Percentiles rank a stretch among this genome's conserved stretches.
These are phyloP conservation scores for Liopterus haemorrhoidalis DNA, from an alignment of 2,888 invertebrate genomes.

Conservation along the genomic window DNA sequence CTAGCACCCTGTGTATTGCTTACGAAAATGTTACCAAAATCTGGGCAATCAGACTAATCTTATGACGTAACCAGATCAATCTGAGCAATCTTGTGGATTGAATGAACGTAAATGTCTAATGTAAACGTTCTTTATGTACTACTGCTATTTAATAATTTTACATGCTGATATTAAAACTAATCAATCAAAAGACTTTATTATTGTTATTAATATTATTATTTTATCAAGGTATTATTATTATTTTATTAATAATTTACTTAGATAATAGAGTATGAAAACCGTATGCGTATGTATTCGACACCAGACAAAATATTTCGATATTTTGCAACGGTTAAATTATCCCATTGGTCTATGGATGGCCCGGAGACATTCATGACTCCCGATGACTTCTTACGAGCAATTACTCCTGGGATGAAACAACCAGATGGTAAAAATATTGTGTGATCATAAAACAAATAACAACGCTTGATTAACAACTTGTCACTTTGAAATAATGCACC, in stretches of 20 bases:
- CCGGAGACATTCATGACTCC: constrained; percentile 93
- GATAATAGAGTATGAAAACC: constrained; percentile 98
- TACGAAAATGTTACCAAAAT: no score
- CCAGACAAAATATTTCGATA: constrained; percentile 99
- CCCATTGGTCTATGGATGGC: constrained; percentile 54
- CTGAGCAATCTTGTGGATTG: no score
- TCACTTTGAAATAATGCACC: no score
- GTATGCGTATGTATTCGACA: constrained; percentile 91
- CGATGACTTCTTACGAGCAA: constrained; percentile 92
- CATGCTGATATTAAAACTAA: no score
- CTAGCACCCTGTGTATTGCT: no score
- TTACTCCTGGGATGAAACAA: constrained; percentile 94
- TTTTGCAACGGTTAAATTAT: constrained; percentile 89
- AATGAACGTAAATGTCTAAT: no score
- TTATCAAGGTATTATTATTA: constrained; percentile 9
- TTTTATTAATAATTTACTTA: constrained; percentile 43
- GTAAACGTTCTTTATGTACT: no score
- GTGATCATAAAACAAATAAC: constrained; percentile 2
- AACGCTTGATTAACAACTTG: constrained; percentile 2
- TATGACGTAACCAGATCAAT: no score
- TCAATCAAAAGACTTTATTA: no score
- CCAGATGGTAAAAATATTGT: constrained; percentile 86
- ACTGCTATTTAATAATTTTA: no score
- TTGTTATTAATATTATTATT: constrained; percentile 19
- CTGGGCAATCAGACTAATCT: no score